phyloP scores from a whole-genome alignment of 2,797 vertebrate genomes.

The Lerista edwardsae region DNA sequence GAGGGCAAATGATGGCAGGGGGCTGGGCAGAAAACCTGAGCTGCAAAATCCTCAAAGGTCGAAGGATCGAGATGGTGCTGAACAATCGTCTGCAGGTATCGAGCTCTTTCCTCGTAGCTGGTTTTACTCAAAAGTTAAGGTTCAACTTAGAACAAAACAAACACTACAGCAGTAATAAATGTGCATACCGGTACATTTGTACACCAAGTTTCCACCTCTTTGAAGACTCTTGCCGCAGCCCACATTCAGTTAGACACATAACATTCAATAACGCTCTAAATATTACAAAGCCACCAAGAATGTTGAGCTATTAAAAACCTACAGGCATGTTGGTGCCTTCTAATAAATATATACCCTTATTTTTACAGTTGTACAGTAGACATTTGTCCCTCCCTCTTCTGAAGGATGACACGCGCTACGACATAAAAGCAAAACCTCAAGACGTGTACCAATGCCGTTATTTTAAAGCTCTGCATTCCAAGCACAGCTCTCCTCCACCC shows the following conservation, averaged over 20 bases:
- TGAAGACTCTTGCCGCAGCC: no score
- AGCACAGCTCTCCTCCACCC: background rate
- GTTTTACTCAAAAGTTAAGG: slow-evolving; percentile 82
- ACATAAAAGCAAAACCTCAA: background rate
- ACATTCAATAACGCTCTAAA: no score
- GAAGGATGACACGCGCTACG: background rate
- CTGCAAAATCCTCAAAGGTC: slow-evolving; percentile 96
- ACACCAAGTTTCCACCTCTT: no score
- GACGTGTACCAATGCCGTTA: background rate
- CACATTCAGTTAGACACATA: no score
- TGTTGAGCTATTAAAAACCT: no score
- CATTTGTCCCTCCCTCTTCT: background rate
- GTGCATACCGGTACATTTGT: no score
- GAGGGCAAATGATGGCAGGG: slow-evolving; percentile 90
- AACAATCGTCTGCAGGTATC: slow-evolving; percentile 95
- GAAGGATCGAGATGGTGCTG: slow-evolving; percentile 95
- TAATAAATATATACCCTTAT: no score
- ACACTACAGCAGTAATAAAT: no score
- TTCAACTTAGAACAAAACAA: slow-evolving; percentile 44
- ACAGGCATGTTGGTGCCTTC: no score
- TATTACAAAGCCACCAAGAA: no score
- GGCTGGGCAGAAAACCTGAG: slow-evolving; percentile 96
- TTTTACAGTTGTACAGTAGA: background rate
- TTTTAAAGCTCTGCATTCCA: background rate
- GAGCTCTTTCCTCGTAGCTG: slow-evolving; percentile 96